Conservation (phyloP, 2,797 vertebrate genomes). For the Myioborus miniatus region DNA sequence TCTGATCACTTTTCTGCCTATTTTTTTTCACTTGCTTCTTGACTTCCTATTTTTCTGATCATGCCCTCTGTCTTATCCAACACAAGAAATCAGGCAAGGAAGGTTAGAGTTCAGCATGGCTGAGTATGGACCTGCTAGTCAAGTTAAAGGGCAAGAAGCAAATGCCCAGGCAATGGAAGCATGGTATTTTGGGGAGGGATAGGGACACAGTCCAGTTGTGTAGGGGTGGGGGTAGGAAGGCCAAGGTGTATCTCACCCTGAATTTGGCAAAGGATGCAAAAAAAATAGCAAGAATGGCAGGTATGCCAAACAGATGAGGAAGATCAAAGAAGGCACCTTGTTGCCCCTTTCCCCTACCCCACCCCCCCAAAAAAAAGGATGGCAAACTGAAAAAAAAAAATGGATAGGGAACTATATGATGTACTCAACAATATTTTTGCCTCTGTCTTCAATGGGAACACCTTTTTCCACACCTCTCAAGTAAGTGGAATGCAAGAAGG, state of each 20-base stretch:
- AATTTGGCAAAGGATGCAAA: background rate
- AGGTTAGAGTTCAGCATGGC: background rate
- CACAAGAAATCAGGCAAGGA: background rate
- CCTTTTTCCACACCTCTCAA: background rate
- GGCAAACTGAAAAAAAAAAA: background rate
- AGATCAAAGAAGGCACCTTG: background rate
- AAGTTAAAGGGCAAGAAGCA: background rate
- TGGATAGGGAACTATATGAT: background rate
- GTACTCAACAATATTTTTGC: background rate
- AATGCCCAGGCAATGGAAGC: background rate
- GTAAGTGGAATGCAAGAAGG: background rate
- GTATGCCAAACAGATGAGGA: background rate
- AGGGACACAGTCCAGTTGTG: rapidly evolving
- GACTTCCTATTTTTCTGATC: background rate
- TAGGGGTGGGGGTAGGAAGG: background rate
- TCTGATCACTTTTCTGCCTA: background rate
- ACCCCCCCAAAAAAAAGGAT: too few relatives aligned
- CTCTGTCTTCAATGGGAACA: background rate
- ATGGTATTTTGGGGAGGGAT: background rate
- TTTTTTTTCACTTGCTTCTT: background rate
- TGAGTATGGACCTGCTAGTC: background rate
- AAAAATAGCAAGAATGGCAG: background rate
- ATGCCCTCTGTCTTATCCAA: background rate
- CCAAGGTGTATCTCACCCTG: background rate
- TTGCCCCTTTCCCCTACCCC: rapidly evolving